Conservation (phyloP, 2,113 vertebrate genomes). For the Oncorhynchus nerka region DNA sequence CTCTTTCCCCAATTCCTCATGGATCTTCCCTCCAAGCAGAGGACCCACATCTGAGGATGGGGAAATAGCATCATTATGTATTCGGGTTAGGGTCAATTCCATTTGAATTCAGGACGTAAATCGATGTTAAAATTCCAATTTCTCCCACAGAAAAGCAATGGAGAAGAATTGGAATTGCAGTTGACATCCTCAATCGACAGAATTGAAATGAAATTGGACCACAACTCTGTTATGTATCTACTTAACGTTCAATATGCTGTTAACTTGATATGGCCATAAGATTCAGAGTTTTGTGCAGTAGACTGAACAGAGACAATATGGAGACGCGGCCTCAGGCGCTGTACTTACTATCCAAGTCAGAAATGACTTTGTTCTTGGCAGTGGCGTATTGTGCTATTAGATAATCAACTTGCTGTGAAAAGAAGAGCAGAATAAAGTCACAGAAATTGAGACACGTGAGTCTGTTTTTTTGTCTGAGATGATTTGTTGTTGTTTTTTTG, state of each 20-base stretch:
- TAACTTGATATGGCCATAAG: too few species aligned
- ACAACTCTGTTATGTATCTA: too few species aligned
- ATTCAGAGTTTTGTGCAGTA: not conserved
- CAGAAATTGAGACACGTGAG: constrained; percentile 11
- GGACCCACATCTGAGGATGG: constrained; percentile 78
- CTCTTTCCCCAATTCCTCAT: constrained; percentile 76
- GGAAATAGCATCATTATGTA: too few species aligned
- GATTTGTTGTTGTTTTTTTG: too few species aligned
- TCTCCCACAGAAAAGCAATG: too few species aligned
- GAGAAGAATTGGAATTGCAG: too few species aligned
- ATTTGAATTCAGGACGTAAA: too few species aligned
- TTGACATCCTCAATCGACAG: too few species aligned
- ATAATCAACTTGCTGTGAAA: constrained; percentile 88
- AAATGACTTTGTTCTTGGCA: constrained; percentile 83
- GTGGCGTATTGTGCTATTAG: constrained; percentile 83
- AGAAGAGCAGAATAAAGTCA: constrained; percentile 17
- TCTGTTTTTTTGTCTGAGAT: not conserved
- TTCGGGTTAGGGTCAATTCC: too few species aligned
- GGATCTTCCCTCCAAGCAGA: constrained; percentile 82
- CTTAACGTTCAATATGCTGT: too few species aligned
- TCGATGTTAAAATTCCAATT: too few species aligned
- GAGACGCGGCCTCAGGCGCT: not conserved
- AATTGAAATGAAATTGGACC: too few species aligned
- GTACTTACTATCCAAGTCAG: constrained; percentile 91
- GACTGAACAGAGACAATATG: not conserved